These are phyloP conservation scores for Drosophila prolongata DNA, from an alignment of 2,888 invertebrate genomes.

Conservation along the genomic window DNA sequence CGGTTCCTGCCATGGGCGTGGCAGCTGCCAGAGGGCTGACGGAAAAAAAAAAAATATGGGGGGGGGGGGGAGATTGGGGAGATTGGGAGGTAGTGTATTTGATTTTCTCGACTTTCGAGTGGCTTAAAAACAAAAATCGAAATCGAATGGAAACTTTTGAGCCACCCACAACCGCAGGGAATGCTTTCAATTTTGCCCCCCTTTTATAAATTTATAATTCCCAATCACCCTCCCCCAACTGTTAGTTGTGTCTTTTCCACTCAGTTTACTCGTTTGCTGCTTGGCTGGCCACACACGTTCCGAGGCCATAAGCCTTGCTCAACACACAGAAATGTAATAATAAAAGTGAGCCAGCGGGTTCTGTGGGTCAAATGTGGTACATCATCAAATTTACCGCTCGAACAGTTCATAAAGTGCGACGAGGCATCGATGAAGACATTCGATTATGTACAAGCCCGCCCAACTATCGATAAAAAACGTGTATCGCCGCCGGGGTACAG, in stretches of 20 bases:
- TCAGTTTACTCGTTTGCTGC: slow-evolving; percentile 58
- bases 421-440: slow-evolving; percentile 45
- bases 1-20: slow-evolving; percentile 20
- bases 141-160: slow-evolving; percentile 57
- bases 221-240: slow-evolving; percentile 18
- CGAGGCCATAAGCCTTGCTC: slow-evolving; percentile 44
- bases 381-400: slow-evolving; percentile 71
- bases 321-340: slow-evolving; percentile 19
- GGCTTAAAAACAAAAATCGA: slow-evolving; percentile 52
- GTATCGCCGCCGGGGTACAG: slow-evolving; percentile 24
- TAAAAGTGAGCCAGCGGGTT: slow-evolving; percentile 16
- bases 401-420: slow-evolving; percentile 57
- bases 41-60: too few relatives aligned
- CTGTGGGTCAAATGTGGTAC: slow-evolving; percentile 57
- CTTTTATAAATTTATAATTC: slow-evolving; percentile 62
- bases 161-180: slow-evolving; percentile 24
- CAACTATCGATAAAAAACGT: slow-evolving; percentile 58
- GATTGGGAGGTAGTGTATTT: slow-evolving; percentile 19
- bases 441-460: slow-evolving; percentile 14
- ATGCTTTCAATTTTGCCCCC: slow-evolving; percentile 14
- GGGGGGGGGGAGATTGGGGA: too few relatives aligned
- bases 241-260: slow-evolving; percentile 40
- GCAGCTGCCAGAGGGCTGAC: slow-evolving; percentile 1
- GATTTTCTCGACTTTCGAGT: slow-evolving; percentile 60
- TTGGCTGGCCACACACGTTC: slow-evolving; percentile 50